Evolutionary conservation across 2,888 invertebrate species (phyloP).

Genomic region (Diachrysia chrysitis): DNA sequence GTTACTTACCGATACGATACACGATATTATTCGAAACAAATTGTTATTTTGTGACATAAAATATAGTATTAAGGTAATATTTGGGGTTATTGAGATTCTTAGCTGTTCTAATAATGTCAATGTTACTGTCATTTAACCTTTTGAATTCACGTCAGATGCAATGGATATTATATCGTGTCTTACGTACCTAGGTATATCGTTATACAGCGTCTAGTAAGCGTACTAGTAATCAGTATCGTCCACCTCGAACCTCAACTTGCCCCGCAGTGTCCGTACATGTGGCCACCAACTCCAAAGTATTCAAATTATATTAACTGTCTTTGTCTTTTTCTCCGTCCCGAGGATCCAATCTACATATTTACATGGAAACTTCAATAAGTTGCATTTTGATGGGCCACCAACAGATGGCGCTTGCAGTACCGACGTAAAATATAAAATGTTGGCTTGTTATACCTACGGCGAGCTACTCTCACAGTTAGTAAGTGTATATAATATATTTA

Average conservation of each 20-base stretch:
- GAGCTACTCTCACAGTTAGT: not conserved
- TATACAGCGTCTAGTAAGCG: too few species aligned
- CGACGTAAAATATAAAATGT: conserved; percentile 16
- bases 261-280: not conserved
- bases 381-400: conserved; percentile 44
- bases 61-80: not conserved
- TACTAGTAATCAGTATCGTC: not conserved
- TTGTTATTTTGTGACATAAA: not conserved
- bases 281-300: conserved; percentile 55
- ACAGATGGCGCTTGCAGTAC: conserved; percentile 49
- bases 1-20: conserved; percentile 1
- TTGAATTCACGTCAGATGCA: too few species aligned
- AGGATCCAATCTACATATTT: conserved; percentile 60
- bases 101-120: not conserved
- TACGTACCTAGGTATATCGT: too few species aligned
- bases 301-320: conserved; percentile 56
- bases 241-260: not conserved
- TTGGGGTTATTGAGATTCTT: not conserved
- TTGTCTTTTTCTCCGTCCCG: conserved; percentile 51
- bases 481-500: not conserved
- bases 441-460: not conserved
- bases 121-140: not conserved
- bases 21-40: not conserved
- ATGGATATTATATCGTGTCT: too few species aligned
- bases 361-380: conserved; percentile 56